These are phyloP conservation scores for Oncorhynchus clarkii DNA, from an alignment of 2,113 vertebrate species.

Conservation along the genomic window DNA sequence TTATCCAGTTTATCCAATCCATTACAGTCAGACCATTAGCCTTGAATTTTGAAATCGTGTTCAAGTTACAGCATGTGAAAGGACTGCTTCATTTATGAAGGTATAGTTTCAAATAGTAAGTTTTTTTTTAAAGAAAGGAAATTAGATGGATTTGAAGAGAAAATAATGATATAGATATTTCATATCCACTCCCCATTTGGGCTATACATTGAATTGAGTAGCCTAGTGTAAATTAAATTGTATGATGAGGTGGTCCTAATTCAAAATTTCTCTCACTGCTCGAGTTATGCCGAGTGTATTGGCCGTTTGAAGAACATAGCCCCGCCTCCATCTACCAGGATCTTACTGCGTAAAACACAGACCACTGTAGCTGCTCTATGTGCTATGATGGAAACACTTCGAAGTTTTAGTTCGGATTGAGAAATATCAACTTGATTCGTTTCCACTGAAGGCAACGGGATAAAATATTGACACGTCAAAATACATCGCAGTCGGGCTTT, in stretches of 20 bases:
- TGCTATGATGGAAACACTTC: slow-evolving; percentile 22
- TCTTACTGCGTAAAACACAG: slow-evolving; percentile 46
- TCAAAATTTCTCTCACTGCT: not conserved
- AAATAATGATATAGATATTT: no score
- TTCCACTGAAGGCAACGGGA: not conserved
- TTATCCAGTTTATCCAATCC: no score
- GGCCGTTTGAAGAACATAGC: slow-evolving; percentile 12
- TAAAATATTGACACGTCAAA: not conserved
- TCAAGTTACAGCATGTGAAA: no score
- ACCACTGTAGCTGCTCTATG: slow-evolving; percentile 31
- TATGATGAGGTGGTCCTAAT: not conserved
- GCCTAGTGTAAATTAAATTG: not conserved
- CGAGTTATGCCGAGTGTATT: not conserved
- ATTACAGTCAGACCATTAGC: not conserved
- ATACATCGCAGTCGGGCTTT: slow-evolving; percentile 8
- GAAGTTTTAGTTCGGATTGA: slow-evolving; percentile 46
- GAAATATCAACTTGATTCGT: slow-evolving; percentile 22
- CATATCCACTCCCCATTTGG: no score
- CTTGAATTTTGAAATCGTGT: no score
- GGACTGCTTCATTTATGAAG: no score
- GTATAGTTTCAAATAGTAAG: no score
- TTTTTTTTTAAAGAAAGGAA: no score
- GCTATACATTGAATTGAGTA: no score
- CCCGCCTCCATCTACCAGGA: slow-evolving; percentile 63
- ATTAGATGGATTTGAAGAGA: no score